Evolutionary conservation across 2,113 vertebrate genomes (phyloP).

Genomic region (Salvelinus sp.): DNA sequence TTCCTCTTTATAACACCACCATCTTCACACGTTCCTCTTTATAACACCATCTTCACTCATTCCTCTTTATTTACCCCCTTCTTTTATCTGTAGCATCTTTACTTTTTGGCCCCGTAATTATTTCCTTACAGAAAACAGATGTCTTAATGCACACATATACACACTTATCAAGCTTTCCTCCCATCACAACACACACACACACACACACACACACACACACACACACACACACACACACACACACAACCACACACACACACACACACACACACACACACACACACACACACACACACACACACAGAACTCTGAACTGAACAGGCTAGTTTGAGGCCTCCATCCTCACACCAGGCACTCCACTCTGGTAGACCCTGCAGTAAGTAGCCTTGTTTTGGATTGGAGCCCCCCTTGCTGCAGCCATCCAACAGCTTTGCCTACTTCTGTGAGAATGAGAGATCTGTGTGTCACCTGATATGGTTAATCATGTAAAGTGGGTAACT

Average conservation of each 20-base stretch:
- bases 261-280: not conserved
- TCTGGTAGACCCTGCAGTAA: slow-evolving; percentile 41
- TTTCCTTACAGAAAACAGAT: not conserved
- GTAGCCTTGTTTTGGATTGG: slow-evolving; percentile 21
- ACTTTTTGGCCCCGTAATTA: not conserved
- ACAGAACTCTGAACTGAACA: slow-evolving; percentile 20
- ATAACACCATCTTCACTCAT: not conserved
- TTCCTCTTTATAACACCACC: not conserved
- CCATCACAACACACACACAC: too few relatives aligned
- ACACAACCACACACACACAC: not conserved
- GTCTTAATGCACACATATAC: not conserved
- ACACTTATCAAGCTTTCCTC: too few relatives aligned
- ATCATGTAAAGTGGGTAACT: too few relatives aligned
- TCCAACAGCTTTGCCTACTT: slow-evolving; percentile 9
- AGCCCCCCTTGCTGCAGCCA: slow-evolving; percentile 14
- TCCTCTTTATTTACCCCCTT: not conserved
- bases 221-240: slow-evolving; percentile 20
- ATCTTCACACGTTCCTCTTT: not conserved
- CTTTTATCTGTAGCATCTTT: not conserved
- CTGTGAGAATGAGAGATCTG: slow-evolving; percentile 6
- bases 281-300: not conserved
- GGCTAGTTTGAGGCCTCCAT: not conserved
- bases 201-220: not conserved
- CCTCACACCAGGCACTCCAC: not conserved
- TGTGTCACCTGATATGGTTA: slow-evolving; percentile 10